Evolutionary conservation across 2,113 vertebrate genomes (phyloP).

Genomic region (Oplegnathus fasciatus): DNA sequence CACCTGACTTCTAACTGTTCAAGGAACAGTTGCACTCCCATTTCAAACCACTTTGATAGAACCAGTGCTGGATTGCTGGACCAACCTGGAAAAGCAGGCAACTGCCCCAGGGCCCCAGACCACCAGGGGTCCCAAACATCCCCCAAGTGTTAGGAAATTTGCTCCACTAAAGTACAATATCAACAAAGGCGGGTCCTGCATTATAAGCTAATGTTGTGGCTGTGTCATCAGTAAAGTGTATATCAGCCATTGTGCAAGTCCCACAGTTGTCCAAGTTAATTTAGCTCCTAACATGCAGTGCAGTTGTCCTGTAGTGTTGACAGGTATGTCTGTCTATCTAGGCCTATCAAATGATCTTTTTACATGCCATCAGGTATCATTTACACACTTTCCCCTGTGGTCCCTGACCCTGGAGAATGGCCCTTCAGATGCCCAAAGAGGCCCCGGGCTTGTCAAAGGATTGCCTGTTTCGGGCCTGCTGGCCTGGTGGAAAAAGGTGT

Average conservation of each 20-base stretch:
- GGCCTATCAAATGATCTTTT: conserved; percentile 67
- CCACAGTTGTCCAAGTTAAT: conserved; percentile 7
- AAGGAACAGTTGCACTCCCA: no score
- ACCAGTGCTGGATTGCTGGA: background rate
- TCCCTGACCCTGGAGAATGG: conserved; percentile 66
- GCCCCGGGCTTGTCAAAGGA: conserved; percentile 70
- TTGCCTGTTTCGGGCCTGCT: conserved; percentile 63
- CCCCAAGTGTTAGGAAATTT: background rate
- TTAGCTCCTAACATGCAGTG: background rate
- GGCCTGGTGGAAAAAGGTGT: conserved; percentile 68
- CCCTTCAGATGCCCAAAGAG: conserved; percentile 66
- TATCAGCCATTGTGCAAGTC: background rate
- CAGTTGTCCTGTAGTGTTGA: conserved; percentile 43
- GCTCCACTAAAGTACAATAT: background rate
- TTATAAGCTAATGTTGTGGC: no score
- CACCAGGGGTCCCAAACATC: background rate
- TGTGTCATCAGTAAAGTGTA: background rate
- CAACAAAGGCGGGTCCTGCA: background rate
- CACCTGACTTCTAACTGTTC: background rate
- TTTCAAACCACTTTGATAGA: background rate
- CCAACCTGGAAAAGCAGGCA: background rate
- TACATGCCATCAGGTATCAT: conserved; percentile 75
- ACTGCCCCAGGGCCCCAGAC: no score
- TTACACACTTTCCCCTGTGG: conserved; percentile 72
- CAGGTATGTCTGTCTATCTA: conserved; percentile 46